phyloP scores from a whole-genome alignment of 2,797 vertebrate species.

The Aulostomus chinensis region DNA sequence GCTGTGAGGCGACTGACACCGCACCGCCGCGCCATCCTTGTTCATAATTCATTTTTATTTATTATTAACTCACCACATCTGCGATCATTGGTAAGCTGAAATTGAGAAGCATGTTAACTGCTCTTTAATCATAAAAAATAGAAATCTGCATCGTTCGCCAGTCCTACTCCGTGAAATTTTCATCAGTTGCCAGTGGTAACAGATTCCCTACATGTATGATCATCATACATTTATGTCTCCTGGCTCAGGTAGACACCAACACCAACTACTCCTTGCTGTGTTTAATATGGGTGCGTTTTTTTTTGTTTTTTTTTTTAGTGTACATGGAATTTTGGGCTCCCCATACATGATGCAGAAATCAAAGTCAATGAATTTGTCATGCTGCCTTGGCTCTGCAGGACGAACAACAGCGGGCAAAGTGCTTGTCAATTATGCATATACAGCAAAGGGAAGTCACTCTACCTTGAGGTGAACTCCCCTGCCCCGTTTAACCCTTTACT shows the following conservation, averaged over 20 bases:
- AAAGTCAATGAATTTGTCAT: slow-evolving; percentile 67
- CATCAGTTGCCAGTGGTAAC: background rate
- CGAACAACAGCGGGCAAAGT: slow-evolving; percentile 60
- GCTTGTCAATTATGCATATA: slow-evolving; percentile 70
- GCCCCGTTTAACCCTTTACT: slow-evolving; percentile 40
- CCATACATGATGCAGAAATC: slow-evolving; percentile 52
- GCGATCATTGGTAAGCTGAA: background rate
- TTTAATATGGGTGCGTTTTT: background rate
- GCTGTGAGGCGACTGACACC: too few relatives aligned
- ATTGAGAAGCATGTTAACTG: background rate
- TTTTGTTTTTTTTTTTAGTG: too few relatives aligned
- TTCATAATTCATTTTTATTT: too few relatives aligned
- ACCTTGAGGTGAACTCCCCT: slow-evolving; percentile 28
- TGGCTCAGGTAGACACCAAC: background rate
- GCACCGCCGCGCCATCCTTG: too few relatives aligned
- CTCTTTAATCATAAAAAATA: slow-evolving; percentile 10
- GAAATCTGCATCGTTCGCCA: background rate
- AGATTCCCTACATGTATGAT: slow-evolving; percentile 9
- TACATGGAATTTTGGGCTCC: background rate
- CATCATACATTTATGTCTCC: slow-evolving; percentile 23
- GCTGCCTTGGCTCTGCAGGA: slow-evolving; percentile 34
- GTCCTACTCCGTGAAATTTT: background rate
- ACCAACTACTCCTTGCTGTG: background rate
- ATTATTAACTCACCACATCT: background rate
- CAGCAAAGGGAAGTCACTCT: slow-evolving; percentile 39